Evolutionary conservation across 2,797 vertebrate species (phyloP).

Genomic region (Pseudochaenichthys georgianus): DNA sequence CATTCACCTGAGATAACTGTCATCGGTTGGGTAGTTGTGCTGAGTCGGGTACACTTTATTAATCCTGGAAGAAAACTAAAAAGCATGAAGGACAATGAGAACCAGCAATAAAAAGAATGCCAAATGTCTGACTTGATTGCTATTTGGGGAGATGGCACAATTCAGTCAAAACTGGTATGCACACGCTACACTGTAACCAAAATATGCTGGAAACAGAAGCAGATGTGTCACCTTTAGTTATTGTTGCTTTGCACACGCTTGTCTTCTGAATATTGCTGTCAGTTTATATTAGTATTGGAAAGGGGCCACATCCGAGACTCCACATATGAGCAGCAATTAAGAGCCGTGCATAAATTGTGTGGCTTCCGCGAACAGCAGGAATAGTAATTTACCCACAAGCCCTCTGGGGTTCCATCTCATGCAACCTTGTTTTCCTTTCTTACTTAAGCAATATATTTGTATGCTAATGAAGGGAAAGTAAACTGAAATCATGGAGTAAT

Average conservation of each 20-base stretch:
- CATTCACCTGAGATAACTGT: constrained; percentile 32
- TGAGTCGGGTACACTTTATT: constrained; percentile 46
- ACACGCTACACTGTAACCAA: constrained; percentile 32
- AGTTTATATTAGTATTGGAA: constrained; percentile 38
- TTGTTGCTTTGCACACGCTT: constrained; percentile 23
- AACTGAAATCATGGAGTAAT: constrained; percentile 25
- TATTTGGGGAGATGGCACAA: constrained; percentile 49
- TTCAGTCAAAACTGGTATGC: constrained; percentile 42
- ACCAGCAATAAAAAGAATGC: constrained; percentile 31
- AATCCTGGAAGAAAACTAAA: constrained; percentile 38
- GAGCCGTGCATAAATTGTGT: constrained; percentile 29
- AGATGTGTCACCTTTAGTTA: constrained; percentile 47
- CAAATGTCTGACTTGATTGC: constrained; percentile 42
- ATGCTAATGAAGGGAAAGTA: constrained; percentile 28
- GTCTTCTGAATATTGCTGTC: constrained; percentile 41
- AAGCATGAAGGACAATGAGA: constrained; percentile 59
- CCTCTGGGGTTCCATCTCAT: constrained; percentile 31
- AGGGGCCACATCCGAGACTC: constrained; percentile 39
- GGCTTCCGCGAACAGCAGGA: constrained; percentile 36
- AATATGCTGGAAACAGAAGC: constrained; percentile 46
- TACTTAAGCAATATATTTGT: constrained; percentile 26
- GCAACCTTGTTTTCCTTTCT: constrained; percentile 20
- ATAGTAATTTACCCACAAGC: constrained; percentile 38
- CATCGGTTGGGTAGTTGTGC: constrained; percentile 18
- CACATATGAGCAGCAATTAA: constrained; percentile 48